These are phyloP conservation scores for Diachasmimorpha longicaudata DNA, from an alignment of 1,140 invertebrate species.

Conservation along the genomic window DNA sequence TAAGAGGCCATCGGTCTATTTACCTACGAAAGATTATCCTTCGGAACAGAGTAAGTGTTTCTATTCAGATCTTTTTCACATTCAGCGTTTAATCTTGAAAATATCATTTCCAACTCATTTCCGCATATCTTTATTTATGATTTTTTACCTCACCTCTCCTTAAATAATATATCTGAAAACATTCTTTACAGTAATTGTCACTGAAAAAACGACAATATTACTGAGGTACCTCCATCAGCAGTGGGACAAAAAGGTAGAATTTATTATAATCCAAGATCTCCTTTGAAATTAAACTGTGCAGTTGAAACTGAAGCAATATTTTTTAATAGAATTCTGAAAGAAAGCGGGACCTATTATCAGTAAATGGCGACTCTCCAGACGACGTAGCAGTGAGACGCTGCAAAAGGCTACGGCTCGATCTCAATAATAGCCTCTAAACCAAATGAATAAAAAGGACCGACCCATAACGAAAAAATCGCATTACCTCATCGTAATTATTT, in stretches of 20 bases:
- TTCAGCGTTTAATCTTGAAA: background rate
- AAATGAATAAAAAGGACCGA: background rate
- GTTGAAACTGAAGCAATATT: background rate
- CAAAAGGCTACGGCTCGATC: slow-evolving; percentile 58
- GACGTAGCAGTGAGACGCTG: slow-evolving; percentile 49
- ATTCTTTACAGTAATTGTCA: slow-evolving; percentile 81
- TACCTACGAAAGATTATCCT: slow-evolving; percentile 87
- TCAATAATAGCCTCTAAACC: slow-evolving; percentile 50
- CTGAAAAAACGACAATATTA: slow-evolving; percentile 93
- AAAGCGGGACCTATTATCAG: slow-evolving; percentile 54
- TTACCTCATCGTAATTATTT: slow-evolving; percentile 6
- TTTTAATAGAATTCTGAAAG: slow-evolving; percentile 51
- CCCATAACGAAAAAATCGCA: background rate
- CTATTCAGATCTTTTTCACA: background rate
- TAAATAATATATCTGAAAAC: background rate
- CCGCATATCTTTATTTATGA: too few species aligned
- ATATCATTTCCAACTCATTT: background rate
- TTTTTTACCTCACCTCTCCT: background rate
- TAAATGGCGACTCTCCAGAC: slow-evolving; percentile 53
- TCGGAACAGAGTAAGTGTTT: slow-evolving; percentile 80
- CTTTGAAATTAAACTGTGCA: too few species aligned
- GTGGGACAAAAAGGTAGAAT: slow-evolving; percentile 85
- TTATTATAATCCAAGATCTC: background rate
- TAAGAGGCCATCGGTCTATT: slow-evolving; percentile 87
- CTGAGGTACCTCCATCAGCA: slow-evolving; percentile 91